Evolutionary conservation across 2,797 vertebrate species (phyloP).

Genomic region (Myotis daubentonii): DNA sequence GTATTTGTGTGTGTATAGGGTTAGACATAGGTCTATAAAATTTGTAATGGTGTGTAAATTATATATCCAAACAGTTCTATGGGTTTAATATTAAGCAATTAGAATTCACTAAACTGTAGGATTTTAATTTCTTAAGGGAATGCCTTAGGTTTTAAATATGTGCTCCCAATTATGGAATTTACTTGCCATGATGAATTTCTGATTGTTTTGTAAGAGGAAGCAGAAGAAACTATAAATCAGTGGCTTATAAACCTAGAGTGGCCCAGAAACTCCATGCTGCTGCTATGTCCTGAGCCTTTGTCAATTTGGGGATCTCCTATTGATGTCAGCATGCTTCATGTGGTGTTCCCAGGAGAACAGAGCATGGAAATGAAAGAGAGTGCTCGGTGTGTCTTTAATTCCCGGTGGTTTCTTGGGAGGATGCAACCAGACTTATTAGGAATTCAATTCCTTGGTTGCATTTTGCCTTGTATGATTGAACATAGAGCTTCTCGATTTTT

Average conservation of each 20-base stretch:
- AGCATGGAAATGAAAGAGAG: background rate
- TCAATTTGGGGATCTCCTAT: background rate
- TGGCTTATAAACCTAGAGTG: background rate
- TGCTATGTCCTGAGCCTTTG: background rate
- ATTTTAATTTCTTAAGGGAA: constrained; percentile 18
- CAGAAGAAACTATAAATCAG: constrained; percentile 10
- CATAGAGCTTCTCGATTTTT: background rate
- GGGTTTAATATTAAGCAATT: background rate
- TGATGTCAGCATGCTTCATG: background rate
- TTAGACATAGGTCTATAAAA: background rate
- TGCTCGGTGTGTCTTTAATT: background rate
- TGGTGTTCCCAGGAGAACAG: background rate
- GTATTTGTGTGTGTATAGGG: background rate
- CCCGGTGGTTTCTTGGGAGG: background rate
- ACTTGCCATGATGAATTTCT: background rate
- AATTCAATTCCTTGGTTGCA: constrained; percentile 20
- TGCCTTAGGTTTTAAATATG: constrained; percentile 27
- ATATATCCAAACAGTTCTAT: background rate
- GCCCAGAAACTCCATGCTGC: background rate
- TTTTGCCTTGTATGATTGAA: constrained; percentile 16
- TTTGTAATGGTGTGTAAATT: background rate
- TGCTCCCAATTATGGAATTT: background rate
- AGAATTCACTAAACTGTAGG: background rate
- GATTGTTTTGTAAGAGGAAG: constrained; percentile 37
- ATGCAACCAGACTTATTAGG: background rate